Evolutionary conservation across 2,797 vertebrate genomes (phyloP), one percentile per base, ranked within the genome.

Genomic region (Chloroceryle inda): DNA sequence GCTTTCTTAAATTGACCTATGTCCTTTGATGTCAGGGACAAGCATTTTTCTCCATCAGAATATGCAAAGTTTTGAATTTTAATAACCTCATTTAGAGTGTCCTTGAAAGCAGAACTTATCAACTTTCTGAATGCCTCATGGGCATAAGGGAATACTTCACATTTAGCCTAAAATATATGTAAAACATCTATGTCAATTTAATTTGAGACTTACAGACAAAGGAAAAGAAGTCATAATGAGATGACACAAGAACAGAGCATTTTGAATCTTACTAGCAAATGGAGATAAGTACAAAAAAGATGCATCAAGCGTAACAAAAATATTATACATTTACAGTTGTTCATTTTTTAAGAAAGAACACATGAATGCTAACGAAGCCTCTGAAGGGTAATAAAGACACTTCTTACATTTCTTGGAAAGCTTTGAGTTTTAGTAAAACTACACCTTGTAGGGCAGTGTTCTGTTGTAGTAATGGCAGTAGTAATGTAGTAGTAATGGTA

Each of bases 61-160:
- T 95, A 97, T 82, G 73, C 37, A 93, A 97, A 96, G 45, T 53
- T 37, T 88, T 98, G 97, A 97, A 96, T 97, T 96, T 97, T 96
- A 96, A 97, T 96, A 97, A 85, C 85, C 75, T 97, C 67, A 96
- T 96, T 97, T 97, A 91, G 81, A 96, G 59, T 87, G 90, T 71
- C 95, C 93, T 98, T 97, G 92, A 96, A 96, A 82, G 90, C 37
- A 80, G 49, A 88, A 85, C 67, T 90, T 93, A 81, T 33, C 85
- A 93, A 71, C 93, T 89, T 96, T 94, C 67, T 26, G 40, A 86
- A 93, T 94, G 61, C 45, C 81, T 97, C 64, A 53, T 94, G 85
- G 90, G 58, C 87, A 88, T 75, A 38, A 96, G 74, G 94, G 53
- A 94, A 50, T 96, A 85, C 80, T 97, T 95, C 72, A 94, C 13